A percentile compares a stretch with the other conserved stretches of the same genome.
Conservation (phyloP, 2,888 invertebrate genomes). For the Pollenia griseotomentosa region DNA sequence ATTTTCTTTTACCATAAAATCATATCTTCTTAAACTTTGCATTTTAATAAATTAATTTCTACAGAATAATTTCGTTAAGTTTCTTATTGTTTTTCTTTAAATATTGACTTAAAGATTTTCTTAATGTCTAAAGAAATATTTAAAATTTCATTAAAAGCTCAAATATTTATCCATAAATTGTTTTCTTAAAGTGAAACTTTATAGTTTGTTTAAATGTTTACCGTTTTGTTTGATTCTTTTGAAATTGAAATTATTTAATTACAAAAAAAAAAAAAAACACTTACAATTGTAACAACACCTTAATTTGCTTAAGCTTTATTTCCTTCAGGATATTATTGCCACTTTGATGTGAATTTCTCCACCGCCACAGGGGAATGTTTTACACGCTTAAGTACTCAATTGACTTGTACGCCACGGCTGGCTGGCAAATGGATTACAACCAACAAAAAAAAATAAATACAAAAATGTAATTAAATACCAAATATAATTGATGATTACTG, state of each 20-base stretch:
- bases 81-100: too few relatives aligned
- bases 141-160: too few relatives aligned
- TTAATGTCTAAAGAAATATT: too few relatives aligned
- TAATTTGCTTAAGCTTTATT: neutral
- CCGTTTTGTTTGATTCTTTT: neutral
- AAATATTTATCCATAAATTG: too few relatives aligned
- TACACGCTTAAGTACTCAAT: neutral
- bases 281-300: neutral
- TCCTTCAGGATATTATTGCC: conserved; percentile 10
- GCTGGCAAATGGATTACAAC: conserved; percentile 3
- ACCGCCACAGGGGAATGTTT: neutral
- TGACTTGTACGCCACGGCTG: neutral
- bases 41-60: too few relatives aligned
- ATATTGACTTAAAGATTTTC: too few relatives aligned
- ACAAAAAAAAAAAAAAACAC: neutral
- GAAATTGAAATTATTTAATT: neutral
- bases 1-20: too few relatives aligned
- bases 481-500: conserved; percentile 31
- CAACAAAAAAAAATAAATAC: too few relatives aligned
- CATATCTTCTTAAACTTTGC: too few relatives aligned
- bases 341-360: neutral
- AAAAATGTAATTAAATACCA: conserved; percentile 11
- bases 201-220: too few relatives aligned
- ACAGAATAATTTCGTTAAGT: too few relatives aligned
- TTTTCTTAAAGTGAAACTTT: too few relatives aligned